Evolutionary conservation across 2,797 vertebrate species (phyloP).

Genomic region (Cossypha dichroa): DNA sequence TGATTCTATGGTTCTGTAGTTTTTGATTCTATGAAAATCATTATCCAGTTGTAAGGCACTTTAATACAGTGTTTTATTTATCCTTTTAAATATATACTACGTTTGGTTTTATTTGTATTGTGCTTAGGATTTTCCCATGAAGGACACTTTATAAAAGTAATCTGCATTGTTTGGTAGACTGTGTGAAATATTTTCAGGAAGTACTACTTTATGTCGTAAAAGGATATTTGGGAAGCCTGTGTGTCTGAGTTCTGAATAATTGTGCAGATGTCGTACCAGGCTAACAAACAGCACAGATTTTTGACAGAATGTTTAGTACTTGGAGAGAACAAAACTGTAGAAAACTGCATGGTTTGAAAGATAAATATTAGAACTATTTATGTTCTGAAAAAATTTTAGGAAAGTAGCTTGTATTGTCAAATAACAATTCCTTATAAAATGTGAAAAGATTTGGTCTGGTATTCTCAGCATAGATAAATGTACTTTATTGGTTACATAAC

Average conservation of each 20-base stretch:
- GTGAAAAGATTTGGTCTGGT: neutral
- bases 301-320: neutral
- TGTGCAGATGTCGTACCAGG: neutral
- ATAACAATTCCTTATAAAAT: neutral
- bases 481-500: neutral
- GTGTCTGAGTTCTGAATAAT: slow-evolving; percentile 13
- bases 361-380: neutral
- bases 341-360: slow-evolving; percentile 33
- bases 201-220: neutral
- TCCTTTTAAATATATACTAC: slow-evolving; percentile 48
- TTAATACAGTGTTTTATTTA: slow-evolving; percentile 30
- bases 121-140: neutral
- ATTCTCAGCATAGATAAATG: neutral
- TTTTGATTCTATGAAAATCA: neutral
- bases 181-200: slow-evolving; percentile 28
- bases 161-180: slow-evolving; percentile 11
- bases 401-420: neutral
- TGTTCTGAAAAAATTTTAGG: neutral
- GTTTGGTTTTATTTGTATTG: slow-evolving; percentile 2
- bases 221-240: neutral
- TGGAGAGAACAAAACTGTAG: slow-evolving; percentile 2
- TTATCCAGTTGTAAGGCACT: neutral
- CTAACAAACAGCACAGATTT: neutral
- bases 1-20: neutral
- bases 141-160: slow-evolving; percentile 42